These are phyloP conservation scores for Ciconia stormi DNA, from an alignment of 2,113 vertebrate genomes.

Conservation along the genomic window DNA sequence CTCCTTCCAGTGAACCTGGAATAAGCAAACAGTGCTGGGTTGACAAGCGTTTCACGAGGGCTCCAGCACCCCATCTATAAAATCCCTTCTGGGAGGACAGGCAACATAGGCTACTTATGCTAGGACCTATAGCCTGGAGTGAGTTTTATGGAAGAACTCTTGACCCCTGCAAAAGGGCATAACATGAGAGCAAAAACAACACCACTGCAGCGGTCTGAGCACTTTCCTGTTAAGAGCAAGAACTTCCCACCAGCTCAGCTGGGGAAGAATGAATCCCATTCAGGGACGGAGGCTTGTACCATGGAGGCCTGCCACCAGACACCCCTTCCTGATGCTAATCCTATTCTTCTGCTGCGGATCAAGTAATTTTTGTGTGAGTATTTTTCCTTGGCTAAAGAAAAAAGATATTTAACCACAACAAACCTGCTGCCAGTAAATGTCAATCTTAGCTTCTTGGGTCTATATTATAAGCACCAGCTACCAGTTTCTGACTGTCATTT, in stretches of 20 bases:
- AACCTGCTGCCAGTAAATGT: conserved; percentile 42
- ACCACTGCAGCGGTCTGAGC: background rate
- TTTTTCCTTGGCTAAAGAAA: conserved; percentile 49
- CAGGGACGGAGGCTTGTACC: background rate
- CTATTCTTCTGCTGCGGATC: conserved; percentile 52
- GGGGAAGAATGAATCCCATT: conserved; percentile 36
- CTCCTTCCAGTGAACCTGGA: conserved; percentile 25
- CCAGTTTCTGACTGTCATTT: background rate
- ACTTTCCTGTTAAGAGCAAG: background rate
- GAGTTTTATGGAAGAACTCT: conserved; percentile 25
- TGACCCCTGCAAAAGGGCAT: conserved; percentile 35
- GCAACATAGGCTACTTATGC: background rate
- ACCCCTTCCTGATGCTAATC: conserved; percentile 52
- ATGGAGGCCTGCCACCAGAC: conserved; percentile 16
- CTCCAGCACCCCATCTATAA: background rate
- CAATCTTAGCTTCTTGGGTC: conserved; percentile 17
- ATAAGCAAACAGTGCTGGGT: background rate
- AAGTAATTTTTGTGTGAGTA: conserved; percentile 26
- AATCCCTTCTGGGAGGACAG: background rate
- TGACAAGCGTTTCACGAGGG: background rate
- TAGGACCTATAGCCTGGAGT: background rate
- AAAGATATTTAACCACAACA: conserved; percentile 54
- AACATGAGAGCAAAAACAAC: conserved; percentile 24
- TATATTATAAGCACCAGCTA: background rate
- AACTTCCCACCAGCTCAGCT: background rate